phyloP scores from a whole-genome alignment of 92 coral and sea anemone genomes.

The Diadumene lineata region DNA sequence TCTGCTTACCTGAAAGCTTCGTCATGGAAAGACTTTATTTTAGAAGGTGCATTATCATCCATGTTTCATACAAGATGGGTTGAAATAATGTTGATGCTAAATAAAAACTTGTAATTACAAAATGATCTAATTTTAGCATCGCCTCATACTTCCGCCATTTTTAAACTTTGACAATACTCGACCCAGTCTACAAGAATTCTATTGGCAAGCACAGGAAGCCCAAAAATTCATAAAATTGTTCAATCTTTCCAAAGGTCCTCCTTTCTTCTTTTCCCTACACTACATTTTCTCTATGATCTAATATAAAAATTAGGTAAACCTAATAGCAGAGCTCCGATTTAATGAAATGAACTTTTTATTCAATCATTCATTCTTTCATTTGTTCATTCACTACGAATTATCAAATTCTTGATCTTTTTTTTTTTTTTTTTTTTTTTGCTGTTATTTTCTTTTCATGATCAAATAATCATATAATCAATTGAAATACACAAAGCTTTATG shows the following conservation, averaged over 20 bases:
- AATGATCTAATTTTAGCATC: constrained; percentile 29
- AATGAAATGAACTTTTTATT: too few species aligned
- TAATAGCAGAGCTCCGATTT: too few species aligned
- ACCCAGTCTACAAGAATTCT: constrained; percentile 3
- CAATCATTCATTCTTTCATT: too few species aligned
- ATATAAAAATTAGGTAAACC: background rate
- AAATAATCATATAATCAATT: too few species aligned
- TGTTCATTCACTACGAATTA: too few species aligned
- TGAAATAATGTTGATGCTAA: background rate
- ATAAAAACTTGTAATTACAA: constrained; percentile 15
- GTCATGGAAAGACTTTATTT: constrained; percentile 70
- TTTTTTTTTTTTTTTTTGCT: too few species aligned
- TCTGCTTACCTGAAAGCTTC: constrained; percentile 71
- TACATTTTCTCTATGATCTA: too few species aligned
- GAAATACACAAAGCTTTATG: too few species aligned
- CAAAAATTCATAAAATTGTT: background rate
- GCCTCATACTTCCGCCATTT: constrained; percentile 19
- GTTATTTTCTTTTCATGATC: too few species aligned
- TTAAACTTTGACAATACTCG: constrained; percentile 1
- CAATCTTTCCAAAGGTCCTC: background rate
- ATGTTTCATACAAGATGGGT: constrained; percentile 15
- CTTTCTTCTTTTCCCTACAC: too few species aligned
- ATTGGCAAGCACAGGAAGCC: background rate
- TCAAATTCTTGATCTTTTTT: too few species aligned
- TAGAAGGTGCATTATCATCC: constrained; percentile 62